phyloP scores from a whole-genome alignment of 1,140 invertebrate genomes.

The Portunus trituberculatus region DNA sequence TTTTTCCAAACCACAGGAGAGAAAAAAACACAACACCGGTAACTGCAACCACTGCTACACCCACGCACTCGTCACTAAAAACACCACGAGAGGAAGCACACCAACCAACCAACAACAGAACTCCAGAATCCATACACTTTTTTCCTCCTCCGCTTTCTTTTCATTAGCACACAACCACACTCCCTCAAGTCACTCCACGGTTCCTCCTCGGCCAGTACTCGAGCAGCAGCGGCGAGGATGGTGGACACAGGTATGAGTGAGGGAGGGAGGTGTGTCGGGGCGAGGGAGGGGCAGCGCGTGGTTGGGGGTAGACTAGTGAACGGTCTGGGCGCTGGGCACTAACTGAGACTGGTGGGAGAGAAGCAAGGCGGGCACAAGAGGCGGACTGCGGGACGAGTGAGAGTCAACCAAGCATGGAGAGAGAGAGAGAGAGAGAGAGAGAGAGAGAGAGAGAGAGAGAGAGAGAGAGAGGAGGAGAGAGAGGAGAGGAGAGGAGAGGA shows the following conservation, averaged over 20 bases:
- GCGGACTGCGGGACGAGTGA: neutral
- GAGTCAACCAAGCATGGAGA: neutral
- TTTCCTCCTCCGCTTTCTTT: neutral
- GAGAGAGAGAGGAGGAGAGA: neutral
- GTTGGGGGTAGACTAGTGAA: neutral
- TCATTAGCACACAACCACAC: neutral
- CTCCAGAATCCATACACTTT: neutral
- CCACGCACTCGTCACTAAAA: neutral
- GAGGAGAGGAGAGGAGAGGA: neutral
- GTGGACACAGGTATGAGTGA: neutral
- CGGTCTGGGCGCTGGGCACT: conserved; percentile 37
- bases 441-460: conserved; percentile 10
- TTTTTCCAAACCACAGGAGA: neutral
- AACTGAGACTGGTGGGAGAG: neutral
- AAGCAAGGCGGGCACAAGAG: neutral
- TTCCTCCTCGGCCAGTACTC: neutral
- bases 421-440: neutral
- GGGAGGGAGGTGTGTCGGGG: neutral
- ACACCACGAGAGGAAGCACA: neutral
- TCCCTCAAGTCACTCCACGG: neutral
- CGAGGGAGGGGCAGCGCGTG: neutral
- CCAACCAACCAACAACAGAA: neutral
- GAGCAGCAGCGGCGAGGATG: neutral
- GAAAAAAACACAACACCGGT: neutral
- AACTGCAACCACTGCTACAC: neutral